These are phyloP conservation scores for Phengaris alcon DNA, from an alignment of 2,888 invertebrate genomes.

Conservation along the genomic window DNA sequence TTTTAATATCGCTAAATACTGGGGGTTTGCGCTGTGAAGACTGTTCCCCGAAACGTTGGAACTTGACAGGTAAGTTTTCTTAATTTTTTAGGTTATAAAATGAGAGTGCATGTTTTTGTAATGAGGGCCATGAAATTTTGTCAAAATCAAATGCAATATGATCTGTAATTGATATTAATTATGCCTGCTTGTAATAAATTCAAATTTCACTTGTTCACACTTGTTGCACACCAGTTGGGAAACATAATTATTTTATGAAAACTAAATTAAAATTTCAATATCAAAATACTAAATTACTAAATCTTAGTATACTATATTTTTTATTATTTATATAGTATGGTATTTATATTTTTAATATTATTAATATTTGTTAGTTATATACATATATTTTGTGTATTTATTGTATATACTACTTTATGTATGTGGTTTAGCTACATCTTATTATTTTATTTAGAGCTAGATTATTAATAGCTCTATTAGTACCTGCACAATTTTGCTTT, in stretches of 20 bases:
- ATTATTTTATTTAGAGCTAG: too few species aligned
- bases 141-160: neutral
- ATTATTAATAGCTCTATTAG: too few species aligned
- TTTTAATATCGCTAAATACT: slow-evolving; percentile 68
- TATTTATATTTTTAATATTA: too few species aligned
- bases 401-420: too few species aligned
- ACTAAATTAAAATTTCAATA: neutral
- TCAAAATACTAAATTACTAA: neutral
- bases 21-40: slow-evolving; percentile 74
- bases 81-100: slow-evolving; percentile 32
- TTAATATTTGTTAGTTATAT: too few species aligned
- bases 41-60: slow-evolving; percentile 62
- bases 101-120: slow-evolving; percentile 4
- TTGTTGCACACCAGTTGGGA: neutral
- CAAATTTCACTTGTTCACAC: neutral
- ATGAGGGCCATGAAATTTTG: neutral
- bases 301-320: too few species aligned
- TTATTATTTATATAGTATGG: too few species aligned
- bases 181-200: neutral
- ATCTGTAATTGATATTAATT: neutral
- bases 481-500: too few species aligned
- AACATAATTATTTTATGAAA: neutral
- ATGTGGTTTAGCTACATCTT: too few species aligned
- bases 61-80: slow-evolving; percentile 59
- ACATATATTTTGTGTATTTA: too few species aligned